Evolutionary conservation across 2,797 vertebrate species (phyloP), one percentile per base, ranked within the genome.

Genomic region (Enteromius anoplus): DNA sequence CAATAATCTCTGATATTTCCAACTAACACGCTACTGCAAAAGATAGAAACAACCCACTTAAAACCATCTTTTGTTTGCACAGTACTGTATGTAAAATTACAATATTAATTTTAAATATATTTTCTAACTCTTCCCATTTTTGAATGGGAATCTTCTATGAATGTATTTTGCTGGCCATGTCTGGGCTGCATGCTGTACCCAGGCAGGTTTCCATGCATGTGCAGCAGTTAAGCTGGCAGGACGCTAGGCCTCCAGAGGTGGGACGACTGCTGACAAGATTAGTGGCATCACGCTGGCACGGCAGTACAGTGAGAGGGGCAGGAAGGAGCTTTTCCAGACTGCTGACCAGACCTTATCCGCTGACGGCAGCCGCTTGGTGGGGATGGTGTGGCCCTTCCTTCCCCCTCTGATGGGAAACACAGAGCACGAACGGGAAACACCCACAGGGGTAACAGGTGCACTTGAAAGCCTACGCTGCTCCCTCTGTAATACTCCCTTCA

Each of bases 231-330:
- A 72, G 75, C 12, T 49, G 76, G 75, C 23, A 85, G 45, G 47
- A 73, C 87, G 80, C 84, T 82, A 75, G 88, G 88, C 86, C 88
- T 80, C 83, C 81, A 79, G 69, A 55, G 51, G 75, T 77, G 69
- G 60, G 77, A 84, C 21, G 51, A 76, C 69, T 49, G 86, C 85
- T 89, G 84, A 89, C 85, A 76, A 75, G 89, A 91, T 91, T 87
- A 91, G 86, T 3, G 80, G 80, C 83, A 86, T 73, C 90, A 88
- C 72, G 88, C 89, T 91, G 86, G 65, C 83, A 82, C 17, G 19
- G 68, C 70, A 65, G 53, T 70, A 51, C 40, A 45, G 73, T 53
- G 70, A 86, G 60, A 64, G 60, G 80, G 51, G 47, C 80, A 85
- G 86, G 88, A 89, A 83, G 80, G 58, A 71, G 62, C 64, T 82